These are phyloP conservation scores for Picathartes gymnocephalus DNA, from an alignment of 2,113 vertebrate genomes.

Conservation along the genomic window DNA sequence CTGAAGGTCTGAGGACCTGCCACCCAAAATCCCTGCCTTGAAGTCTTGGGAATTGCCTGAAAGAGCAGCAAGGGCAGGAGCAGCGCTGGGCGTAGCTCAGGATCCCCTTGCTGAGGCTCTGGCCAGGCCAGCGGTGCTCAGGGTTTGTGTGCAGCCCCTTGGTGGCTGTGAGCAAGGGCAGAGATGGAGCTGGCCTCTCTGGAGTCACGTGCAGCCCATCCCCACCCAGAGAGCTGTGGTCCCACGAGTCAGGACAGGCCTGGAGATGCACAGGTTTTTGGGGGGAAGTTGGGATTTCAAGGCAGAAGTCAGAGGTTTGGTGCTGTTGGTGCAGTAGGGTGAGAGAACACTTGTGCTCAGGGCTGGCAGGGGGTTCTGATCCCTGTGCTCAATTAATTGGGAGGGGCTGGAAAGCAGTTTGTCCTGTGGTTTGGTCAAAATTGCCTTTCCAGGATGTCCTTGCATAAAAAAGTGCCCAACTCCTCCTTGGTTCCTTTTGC, in stretches of 20 bases:
- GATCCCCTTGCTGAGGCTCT: neutral
- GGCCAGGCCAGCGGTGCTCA: neutral
- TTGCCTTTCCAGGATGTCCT: neutral
- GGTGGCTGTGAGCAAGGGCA: neutral
- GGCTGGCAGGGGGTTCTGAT: neutral
- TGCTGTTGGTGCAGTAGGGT: neutral
- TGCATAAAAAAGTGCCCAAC: neutral
- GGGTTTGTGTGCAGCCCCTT: neutral
- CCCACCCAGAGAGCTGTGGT: neutral
- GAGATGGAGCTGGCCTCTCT: neutral
- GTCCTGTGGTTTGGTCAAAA: neutral
- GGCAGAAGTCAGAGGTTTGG: neutral
- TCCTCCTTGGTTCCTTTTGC: neutral
- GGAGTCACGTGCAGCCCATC: rapidly evolving
- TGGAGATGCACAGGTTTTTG: rapidly evolving
- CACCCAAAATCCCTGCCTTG: neutral
- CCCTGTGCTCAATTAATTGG: neutral
- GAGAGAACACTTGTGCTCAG: neutral
- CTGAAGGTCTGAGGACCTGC: neutral
- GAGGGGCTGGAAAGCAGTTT: neutral
- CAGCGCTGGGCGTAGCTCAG: neutral
- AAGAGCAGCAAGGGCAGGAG: neutral
- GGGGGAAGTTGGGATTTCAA: neutral
- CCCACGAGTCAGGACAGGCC: neutral
- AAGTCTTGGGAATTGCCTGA: neutral